A percentile compares a stretch with the other conserved stretches of the same genome.
These are phyloP conservation scores for Coelogynopora nodosa DNA, from an alignment of 2,888 invertebrate genomes.

Conservation along the genomic window DNA sequence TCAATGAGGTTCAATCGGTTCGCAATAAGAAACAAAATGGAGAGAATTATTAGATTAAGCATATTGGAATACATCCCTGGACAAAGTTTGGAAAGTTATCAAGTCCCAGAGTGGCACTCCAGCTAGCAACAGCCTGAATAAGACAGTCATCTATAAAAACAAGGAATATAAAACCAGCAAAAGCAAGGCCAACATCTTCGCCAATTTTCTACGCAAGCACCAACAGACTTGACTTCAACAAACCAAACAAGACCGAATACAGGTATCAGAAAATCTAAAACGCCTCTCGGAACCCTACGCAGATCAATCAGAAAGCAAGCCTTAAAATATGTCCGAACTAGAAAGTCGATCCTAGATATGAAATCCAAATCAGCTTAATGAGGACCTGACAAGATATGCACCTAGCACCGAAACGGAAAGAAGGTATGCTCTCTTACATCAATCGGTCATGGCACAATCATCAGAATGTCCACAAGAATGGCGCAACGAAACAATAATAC, in stretches of 20 bases:
- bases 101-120: constrained; percentile 7
- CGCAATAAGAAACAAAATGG: neutral
- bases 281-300: neutral
- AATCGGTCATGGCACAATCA: neutral
- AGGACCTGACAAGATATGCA: neutral
- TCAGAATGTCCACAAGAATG: neutral
- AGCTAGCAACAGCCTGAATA: neutral
- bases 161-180: neutral
- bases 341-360: neutral
- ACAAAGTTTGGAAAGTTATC: constrained; percentile 15
- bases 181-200: neutral
- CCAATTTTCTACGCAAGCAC: neutral
- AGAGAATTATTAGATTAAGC: neutral
- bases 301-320: neutral
- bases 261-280: neutral
- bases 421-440: neutral
- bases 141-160: neutral
- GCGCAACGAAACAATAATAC: neutral
- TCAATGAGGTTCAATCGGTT: neutral
- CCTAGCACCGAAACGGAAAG: neutral
- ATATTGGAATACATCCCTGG: neutral
- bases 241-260: neutral
- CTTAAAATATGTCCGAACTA: neutral
- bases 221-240: neutral
- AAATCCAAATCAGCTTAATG: neutral